phyloP scores from a whole-genome alignment of 1,140 invertebrate species.

The Hyphantria cunea region DNA sequence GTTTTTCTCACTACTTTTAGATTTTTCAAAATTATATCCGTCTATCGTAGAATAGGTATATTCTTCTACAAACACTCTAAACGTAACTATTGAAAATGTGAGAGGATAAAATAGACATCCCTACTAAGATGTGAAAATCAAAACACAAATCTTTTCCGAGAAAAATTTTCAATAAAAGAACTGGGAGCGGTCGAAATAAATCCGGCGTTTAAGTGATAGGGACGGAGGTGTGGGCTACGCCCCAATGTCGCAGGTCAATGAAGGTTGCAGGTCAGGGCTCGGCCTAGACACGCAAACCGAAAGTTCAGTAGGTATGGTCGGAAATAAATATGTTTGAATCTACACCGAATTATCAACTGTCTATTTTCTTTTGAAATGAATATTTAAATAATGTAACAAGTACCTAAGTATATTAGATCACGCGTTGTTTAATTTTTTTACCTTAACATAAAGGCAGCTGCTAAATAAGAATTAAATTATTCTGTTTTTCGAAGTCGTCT shows the following conservation, averaged over 20 bases:
- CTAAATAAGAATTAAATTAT: too few relatives aligned
- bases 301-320: conserved; percentile 16
- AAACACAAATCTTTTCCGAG: not conserved
- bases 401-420: too few relatives aligned
- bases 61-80: not conserved
- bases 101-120: not conserved
- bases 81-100: too few relatives aligned
- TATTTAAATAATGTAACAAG: too few relatives aligned
- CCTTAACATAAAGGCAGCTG: too few relatives aligned
- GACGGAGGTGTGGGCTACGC: conserved; percentile 32
- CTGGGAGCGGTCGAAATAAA: conserved; percentile 12
- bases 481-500: too few relatives aligned
- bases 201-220: conserved; percentile 25
- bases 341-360: conserved; percentile 17
- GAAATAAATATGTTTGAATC: not conserved
- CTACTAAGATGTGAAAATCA: not conserved
- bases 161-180: conserved; percentile 5
- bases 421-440: too few relatives aligned
- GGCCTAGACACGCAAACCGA: conserved; percentile 48
- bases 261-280: conserved; percentile 36
- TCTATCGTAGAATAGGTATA: not conserved
- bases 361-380: too few relatives aligned
- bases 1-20: too few relatives aligned
- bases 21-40: too few relatives aligned
- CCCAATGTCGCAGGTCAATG: conserved; percentile 49